Conservation (phyloP, 2,888 invertebrate species). For the Cheilosia soror region DNA sequence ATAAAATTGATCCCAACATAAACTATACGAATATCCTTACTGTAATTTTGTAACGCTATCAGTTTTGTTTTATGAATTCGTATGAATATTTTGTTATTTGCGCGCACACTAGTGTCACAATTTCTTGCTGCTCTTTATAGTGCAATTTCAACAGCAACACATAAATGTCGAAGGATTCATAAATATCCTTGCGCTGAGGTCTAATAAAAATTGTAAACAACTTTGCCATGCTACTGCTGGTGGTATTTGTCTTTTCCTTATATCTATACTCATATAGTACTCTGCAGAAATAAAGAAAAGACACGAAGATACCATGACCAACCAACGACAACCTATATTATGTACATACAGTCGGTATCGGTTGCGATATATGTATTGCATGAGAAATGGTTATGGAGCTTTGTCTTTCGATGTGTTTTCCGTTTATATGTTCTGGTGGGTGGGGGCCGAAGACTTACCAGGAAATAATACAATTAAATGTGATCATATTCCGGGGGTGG, state of each 20-base stretch:
- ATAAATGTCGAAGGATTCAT: slow-evolving; percentile 56
- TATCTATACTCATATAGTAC: background rate
- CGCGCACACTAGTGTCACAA: slow-evolving; percentile 37
- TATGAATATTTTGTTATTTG: slow-evolving; percentile 20
- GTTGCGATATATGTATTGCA: slow-evolving; percentile 14
- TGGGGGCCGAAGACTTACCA: background rate
- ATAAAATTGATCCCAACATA: background rate
- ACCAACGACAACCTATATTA: background rate
- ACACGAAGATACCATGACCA: background rate
- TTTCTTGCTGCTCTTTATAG: slow-evolving; percentile 48
- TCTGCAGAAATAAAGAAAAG: slow-evolving; percentile 22
- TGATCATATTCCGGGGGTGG: slow-evolving; percentile 26
- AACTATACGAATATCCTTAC: slow-evolving; percentile 9
- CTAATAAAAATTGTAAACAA: slow-evolving; percentile 69
- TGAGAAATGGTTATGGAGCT: slow-evolving; percentile 45
- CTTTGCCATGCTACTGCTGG: slow-evolving; percentile 13
- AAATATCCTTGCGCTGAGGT: slow-evolving; percentile 65
- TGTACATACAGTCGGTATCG: background rate
- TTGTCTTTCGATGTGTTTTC: slow-evolving; percentile 31
- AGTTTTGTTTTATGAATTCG: slow-evolving; percentile 25
- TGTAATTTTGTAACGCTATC: slow-evolving; percentile 16
- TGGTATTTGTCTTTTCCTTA: slow-evolving; percentile 31
- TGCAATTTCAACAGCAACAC: slow-evolving; percentile 50
- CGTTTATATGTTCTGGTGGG: background rate
- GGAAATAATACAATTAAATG: slow-evolving; percentile 51